Conservation (phyloP, 2,888 invertebrate species). For the Dryadula phaetusa region DNA sequence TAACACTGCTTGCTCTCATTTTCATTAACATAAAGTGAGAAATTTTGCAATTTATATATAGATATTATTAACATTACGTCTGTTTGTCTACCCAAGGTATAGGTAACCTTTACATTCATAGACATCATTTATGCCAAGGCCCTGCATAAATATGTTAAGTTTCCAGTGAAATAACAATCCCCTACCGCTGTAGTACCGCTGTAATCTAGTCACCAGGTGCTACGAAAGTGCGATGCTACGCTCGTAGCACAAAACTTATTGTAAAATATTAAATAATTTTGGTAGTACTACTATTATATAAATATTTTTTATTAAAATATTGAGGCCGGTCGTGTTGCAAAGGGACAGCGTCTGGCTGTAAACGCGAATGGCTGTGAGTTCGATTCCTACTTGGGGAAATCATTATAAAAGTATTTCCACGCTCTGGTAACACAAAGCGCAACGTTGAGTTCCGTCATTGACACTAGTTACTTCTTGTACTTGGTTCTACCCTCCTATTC, state of each 20-base stretch:
- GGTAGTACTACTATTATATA: background rate
- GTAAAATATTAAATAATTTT: constrained; percentile 20
- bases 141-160: constrained; percentile 20
- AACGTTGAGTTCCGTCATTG: no score
- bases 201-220: constrained; percentile 25
- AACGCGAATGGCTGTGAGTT: no score
- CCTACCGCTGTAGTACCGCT: constrained; percentile 18
- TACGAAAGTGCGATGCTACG: constrained; percentile 31
- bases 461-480: no score
- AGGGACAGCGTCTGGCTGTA: no score
- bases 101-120: constrained; percentile 6
- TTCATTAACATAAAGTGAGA: background rate
- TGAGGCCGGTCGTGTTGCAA: no score
- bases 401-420: no score
- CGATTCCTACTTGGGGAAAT: no score
- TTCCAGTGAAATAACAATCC: constrained; percentile 22
- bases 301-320: background rate
- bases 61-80: background rate
- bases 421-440: no score
- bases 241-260: constrained; percentile 13
- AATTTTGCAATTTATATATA: background rate
- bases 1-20: background rate
- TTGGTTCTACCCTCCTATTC: no score
- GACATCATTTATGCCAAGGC: background rate
- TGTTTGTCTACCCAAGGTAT: constrained; percentile 2